Conservation (phyloP, 2,888 invertebrate genomes). For the Schizaphis graminum region DNA sequence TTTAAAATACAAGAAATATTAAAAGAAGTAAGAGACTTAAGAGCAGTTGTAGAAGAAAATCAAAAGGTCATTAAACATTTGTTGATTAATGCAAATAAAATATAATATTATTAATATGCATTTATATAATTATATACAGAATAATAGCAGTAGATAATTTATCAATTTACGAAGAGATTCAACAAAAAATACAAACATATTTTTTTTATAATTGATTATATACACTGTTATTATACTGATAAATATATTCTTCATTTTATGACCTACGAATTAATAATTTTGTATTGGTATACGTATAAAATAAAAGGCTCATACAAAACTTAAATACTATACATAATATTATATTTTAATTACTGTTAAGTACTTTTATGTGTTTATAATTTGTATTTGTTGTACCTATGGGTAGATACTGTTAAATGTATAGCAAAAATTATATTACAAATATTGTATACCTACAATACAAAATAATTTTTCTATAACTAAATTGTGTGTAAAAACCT, state of each 20-base stretch:
- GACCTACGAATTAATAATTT: not conserved
- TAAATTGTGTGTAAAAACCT: not conserved
- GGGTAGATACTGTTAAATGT: not conserved
- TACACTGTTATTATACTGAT: not conserved
- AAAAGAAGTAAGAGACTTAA: constrained; percentile 60
- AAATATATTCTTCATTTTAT: not conserved
- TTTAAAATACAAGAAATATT: constrained; percentile 60
- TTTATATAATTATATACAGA: not conserved
- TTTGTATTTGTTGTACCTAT: not conserved
- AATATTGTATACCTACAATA: not conserved
- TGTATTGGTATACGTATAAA: not conserved
- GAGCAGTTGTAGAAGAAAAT: constrained; percentile 44
- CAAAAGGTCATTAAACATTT: constrained; percentile 62
- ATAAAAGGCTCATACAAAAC: not conserved
- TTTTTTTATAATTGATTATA: not conserved
- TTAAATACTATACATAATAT: not conserved
- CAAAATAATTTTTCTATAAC: not conserved
- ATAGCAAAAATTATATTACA: not conserved
- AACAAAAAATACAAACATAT: not conserved
- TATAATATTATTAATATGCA: not conserved
- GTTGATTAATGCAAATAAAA: constrained; percentile 46
- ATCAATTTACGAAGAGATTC: not conserved
- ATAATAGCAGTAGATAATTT: not conserved
- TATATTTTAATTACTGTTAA: not conserved
- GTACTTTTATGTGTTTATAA: not conserved